Conservation (phyloP, 2,113 vertebrate species). For the Chionodraco myersi region DNA sequence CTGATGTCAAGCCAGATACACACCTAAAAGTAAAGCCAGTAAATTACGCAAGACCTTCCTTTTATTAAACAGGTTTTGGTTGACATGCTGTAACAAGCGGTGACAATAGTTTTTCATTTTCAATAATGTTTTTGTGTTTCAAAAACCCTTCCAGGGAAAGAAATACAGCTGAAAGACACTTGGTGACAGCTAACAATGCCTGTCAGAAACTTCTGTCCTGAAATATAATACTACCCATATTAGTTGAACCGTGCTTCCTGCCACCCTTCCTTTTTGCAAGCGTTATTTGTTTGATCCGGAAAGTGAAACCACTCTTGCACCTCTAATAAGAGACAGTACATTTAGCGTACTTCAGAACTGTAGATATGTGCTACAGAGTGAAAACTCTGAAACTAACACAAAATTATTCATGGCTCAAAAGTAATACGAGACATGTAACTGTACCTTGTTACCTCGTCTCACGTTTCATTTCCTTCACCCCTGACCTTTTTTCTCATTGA, state of each 20-base stretch:
- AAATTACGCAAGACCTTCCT: neutral
- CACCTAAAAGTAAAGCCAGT: neutral
- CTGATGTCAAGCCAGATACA: neutral
- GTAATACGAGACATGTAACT: constrained; percentile 7
- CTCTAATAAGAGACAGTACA: constrained; percentile 15
- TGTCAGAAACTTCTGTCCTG: neutral
- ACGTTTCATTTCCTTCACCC: constrained; percentile 32
- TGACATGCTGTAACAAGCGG: neutral
- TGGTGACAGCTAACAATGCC: neutral
- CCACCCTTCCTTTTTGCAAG: constrained; percentile 28
- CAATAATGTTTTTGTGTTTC: neutral
- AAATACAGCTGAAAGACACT: neutral
- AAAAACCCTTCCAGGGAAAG: neutral
- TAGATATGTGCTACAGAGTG: neutral
- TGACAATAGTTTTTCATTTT: neutral
- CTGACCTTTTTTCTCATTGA: constrained; percentile 42
- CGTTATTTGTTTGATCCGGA: constrained; percentile 17
- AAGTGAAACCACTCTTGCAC: constrained; percentile 27
- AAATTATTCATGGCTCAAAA: neutral
- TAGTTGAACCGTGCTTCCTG: constrained; percentile 27
- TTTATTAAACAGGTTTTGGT: neutral
- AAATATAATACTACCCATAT: constrained; percentile 3
- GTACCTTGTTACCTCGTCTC: neutral
- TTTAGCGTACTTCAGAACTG: constrained; percentile 21
- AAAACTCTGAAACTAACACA: neutral